Evolutionary conservation across 2,888 invertebrate species (phyloP), one percentile per base, ranked within the genome.

Genomic region (Agriotes lineatus): DNA sequence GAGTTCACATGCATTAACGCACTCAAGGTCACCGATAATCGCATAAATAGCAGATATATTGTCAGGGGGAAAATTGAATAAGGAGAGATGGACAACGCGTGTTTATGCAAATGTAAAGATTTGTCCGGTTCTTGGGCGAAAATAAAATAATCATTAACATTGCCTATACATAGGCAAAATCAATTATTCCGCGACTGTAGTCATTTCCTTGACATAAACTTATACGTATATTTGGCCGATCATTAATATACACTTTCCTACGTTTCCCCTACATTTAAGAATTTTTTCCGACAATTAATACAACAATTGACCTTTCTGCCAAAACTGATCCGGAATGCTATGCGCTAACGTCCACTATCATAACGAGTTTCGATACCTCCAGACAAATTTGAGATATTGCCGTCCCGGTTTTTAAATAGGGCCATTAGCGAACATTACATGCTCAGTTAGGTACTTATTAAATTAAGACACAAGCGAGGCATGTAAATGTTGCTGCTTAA

Each of bases 1-100:
- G 48, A 50, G 68, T 58, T 52, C 30, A 39, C 58, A 39, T 62
- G 57, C 62, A 67, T 56, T 48, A 45, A 67, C n/a, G 45, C 39
- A 56, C 37, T 45, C 61, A 62, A 67, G 67, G 67, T 62, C 67
- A 42, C 19, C 54, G 35, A 67, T 62, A 56, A 37, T 56, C 35
- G 37, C 50, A 61, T 61, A 67, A 58, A 54, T 48, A 48, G 14
- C 25, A 39, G n/a, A 45, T 33, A 48, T 48, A 50, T 37, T 50
- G 35, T 52, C 52, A 39, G 50, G 48, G 22, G 39, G 30, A 50
- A 18, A 52, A 37, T 39, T 42, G 35, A 39, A 25, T 18, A 9
- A 25, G n/a, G 4, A 6, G 25, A 37, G 61, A 62, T 62, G 61
- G 61, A 52, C 35, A 56, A 56, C 56, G 20, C 56, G 37, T 56